Conservation (phyloP, 2,888 invertebrate genomes). For the Diploptera punctata region DNA sequence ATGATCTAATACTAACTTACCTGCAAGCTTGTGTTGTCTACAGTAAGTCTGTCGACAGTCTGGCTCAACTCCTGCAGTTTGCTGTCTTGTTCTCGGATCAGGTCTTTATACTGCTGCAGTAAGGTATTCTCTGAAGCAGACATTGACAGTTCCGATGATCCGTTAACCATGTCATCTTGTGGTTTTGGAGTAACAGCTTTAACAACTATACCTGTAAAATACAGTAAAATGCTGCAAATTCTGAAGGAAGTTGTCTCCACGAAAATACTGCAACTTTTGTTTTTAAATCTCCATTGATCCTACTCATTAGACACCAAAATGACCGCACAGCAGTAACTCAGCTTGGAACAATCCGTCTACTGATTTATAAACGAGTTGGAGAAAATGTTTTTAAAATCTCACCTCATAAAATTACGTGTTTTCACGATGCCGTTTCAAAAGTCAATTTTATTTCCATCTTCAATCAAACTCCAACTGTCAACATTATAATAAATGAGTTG, state of each 20-base stretch:
- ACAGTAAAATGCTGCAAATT: neutral
- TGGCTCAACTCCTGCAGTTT: slow-evolving; percentile 64
- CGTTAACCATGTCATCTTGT: slow-evolving; percentile 38
- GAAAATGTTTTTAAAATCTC: no score
- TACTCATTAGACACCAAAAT: no score
- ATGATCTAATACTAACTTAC: slow-evolving; percentile 52
- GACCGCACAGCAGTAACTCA: no score
- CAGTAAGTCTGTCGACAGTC: slow-evolving; percentile 58
- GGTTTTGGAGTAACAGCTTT: slow-evolving; percentile 43
- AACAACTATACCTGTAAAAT: slow-evolving; percentile 39
- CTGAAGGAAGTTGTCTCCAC: neutral
- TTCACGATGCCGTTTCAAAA: no score
- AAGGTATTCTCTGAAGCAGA: slow-evolving; percentile 58
- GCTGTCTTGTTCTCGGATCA: slow-evolving; percentile 89
- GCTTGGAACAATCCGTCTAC: no score
- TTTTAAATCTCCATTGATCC: no score
- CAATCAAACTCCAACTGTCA: no score
- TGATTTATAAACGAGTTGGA: no score
- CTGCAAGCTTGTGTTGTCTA: slow-evolving; percentile 55
- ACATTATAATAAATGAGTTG: no score
- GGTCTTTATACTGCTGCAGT: slow-evolving; percentile 82
- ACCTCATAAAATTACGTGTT: no score
- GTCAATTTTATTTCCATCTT: no score
- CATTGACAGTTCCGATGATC: slow-evolving; percentile 56
- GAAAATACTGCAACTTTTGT: neutral